Conservation (phyloP, 2,888 invertebrate genomes). For the Melieria omissa region DNA sequence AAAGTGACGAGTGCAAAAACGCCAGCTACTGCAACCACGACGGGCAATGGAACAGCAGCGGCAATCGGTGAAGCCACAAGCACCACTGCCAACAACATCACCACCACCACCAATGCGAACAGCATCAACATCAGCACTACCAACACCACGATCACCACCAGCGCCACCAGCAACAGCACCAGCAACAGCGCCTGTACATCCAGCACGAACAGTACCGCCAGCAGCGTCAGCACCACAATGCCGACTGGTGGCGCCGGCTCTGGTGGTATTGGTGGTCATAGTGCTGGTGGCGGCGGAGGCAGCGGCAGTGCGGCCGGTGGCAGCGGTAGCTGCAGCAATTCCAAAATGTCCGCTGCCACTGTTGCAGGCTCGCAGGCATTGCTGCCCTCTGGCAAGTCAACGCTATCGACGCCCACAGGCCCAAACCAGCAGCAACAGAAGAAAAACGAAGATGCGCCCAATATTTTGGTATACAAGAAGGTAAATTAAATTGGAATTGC, state of each 20-base stretch:
- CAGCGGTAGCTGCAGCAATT: slow-evolving; percentile 14
- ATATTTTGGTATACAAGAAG: slow-evolving; percentile 90
- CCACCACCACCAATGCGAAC: slow-evolving; percentile 1
- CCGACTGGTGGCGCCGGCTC: slow-evolving; percentile 31
- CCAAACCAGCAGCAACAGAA: slow-evolving; percentile 49
- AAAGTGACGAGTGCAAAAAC: slow-evolving; percentile 15
- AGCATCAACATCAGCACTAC: slow-evolving; percentile 25
- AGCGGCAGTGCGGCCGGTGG: slow-evolving; percentile 29
- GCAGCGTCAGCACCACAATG: slow-evolving; percentile 41
- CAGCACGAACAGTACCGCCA: slow-evolving; percentile 46
- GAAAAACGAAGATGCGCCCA: slow-evolving; percentile 81
- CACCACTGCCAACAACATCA: slow-evolving; percentile 9
- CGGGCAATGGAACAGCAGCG: slow-evolving; percentile 35
- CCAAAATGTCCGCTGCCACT: slow-evolving; percentile 27
- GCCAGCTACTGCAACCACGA: slow-evolving; percentile 34
- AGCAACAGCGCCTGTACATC: slow-evolving; percentile 33
- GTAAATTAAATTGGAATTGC: slow-evolving; percentile 65
- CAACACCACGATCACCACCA: slow-evolving; percentile 12
- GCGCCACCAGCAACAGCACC: slow-evolving; percentile 14
- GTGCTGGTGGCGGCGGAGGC: slow-evolving; percentile 9
- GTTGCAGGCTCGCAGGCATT: slow-evolving; percentile 24
- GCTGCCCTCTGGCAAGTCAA: slow-evolving; percentile 27
- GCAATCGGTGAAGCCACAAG: slow-evolving; percentile 23
- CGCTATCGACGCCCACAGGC: slow-evolving; percentile 44
- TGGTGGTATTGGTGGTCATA: slow-evolving; percentile 27